Conservation (phyloP, 2,113 vertebrate species). For the Thunnus thynnus region DNA sequence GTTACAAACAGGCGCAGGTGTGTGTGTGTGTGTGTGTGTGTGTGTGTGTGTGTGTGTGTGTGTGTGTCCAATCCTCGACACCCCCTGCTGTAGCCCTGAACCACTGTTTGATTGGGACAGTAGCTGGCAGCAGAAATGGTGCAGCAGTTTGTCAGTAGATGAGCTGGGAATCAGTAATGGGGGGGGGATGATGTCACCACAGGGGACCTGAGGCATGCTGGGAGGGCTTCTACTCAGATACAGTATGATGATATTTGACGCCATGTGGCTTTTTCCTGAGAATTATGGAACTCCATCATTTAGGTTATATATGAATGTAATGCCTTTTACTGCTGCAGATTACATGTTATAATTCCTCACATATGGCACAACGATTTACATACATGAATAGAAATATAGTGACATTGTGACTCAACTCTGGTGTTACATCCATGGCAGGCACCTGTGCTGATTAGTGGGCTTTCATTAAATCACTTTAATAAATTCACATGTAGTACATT, state of each 20-base stretch:
- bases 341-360: too few species aligned
- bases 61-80: background rate
- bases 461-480: too few species aligned
- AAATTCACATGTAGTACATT: too few species aligned
- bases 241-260: background rate
- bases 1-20: conserved; percentile 12
- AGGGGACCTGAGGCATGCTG: conserved; percentile 36
- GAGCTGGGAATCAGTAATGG: conserved; percentile 17
- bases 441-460: too few species aligned
- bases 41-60: conserved; percentile 30
- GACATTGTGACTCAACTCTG: too few species aligned
- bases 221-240: background rate
- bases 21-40: conserved; percentile 21
- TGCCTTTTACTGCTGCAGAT: too few species aligned
- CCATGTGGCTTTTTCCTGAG: background rate
- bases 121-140: conserved; percentile 37
- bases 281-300: background rate
- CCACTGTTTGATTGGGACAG: conserved; percentile 21
- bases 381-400: too few species aligned
- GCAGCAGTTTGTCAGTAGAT: background rate
- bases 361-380: too few species aligned
- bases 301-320: background rate
- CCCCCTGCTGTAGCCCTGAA: conserved; percentile 24
- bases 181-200: conserved; percentile 25
- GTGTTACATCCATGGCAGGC: too few species aligned